Evolutionary conservation across 2,888 invertebrate genomes (phyloP), one percentile per base, ranked within the genome.

Genomic region (Synanthedon vespiformis): DNA sequence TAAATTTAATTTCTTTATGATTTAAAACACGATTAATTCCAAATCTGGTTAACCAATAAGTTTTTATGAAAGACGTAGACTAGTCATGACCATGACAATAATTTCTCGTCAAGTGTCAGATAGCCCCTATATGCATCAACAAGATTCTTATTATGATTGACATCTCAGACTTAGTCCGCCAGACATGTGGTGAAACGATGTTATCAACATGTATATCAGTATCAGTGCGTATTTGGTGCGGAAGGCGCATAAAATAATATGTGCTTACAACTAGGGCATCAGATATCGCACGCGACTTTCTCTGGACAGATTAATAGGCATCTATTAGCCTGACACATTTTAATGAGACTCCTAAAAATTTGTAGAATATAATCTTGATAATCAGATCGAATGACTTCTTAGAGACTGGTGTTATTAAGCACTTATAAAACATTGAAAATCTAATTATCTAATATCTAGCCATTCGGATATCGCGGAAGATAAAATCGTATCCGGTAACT

Each of bases 111-210:
- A 61, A 56, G 51, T 52, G 58, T 34, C 59, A 56, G 56, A 61
- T 59, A 54, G 58, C 67, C 67, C 67, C 62, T 69, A 68, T 68
- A 68, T 68, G 59, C 56, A 56, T 55, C 61, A 60, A 61, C 58
- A 62, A 73, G 70, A 64, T 67, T 58, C 62, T 73, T 68, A 80
- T 78, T 80, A 73, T 77, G 80, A 80, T 72, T 68, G 77, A 77
- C 80, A 74, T 72, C 54, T 61, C 67, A 69, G 34, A 34, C 34
- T 34, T 34, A 34, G 34, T 34, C 34, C 34, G 34, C 34, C 34
- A 34, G 68, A 68, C 67, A 61, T 55, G 60, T 58, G 58, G 56
- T 58, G 55, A 60, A 14, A 51, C 2, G 50, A 50, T 40, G 50
- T 40, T 50, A 16, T 18, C 48, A 44, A 44, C 12, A 10, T 34